Conservation (phyloP, 2,113 vertebrate species). For the Octodon degus region DNA sequence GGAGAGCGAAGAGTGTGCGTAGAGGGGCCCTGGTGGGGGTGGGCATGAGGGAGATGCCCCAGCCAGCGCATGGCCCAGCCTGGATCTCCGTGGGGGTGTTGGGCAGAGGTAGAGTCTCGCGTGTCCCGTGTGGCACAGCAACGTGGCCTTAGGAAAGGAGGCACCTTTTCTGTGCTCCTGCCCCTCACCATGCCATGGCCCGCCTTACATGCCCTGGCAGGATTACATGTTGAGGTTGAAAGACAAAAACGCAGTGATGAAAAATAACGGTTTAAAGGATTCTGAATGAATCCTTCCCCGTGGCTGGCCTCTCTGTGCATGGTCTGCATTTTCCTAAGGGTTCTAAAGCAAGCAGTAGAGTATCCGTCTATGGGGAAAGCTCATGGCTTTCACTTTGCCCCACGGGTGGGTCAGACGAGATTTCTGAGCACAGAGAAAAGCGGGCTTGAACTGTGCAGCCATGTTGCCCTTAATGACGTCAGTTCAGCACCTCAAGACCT, state of each 20-base stretch:
- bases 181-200: background rate
- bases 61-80: background rate
- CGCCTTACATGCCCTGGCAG: background rate
- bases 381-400: background rate
- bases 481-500: background rate
- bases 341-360: background rate
- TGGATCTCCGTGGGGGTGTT: background rate
- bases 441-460: background rate
- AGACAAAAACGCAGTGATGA: background rate
- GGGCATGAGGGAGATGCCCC: background rate
- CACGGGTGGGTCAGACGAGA: background rate
- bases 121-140: background rate
- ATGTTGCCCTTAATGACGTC: background rate
- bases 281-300: background rate
- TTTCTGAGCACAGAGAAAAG: background rate
- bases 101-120: background rate
- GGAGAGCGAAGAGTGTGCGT: slow-evolving; percentile 98
- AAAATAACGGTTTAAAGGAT: background rate
- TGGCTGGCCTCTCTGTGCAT: background rate
- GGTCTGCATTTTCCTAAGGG: background rate
- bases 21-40: background rate
- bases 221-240: background rate
- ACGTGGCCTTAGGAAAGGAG: background rate
- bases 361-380: background rate
- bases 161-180: background rate